Evolutionary conservation across 1,140 invertebrate genomes (phyloP).

Genomic region (Drusus annulatus): DNA sequence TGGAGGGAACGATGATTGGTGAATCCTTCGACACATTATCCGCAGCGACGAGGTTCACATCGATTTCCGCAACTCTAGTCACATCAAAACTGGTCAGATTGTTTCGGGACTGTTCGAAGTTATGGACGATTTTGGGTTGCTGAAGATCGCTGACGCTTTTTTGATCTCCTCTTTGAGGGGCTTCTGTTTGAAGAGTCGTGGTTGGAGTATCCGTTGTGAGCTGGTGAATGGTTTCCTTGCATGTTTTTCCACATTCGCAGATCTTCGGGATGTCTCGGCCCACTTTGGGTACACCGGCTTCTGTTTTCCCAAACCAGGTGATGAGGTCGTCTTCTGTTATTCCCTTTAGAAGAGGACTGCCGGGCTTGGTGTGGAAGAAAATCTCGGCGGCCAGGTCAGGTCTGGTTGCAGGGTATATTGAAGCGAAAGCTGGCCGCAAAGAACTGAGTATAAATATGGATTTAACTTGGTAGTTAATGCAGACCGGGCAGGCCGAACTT

Average conservation of each 20-base stretch:
- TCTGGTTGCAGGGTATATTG: slow-evolving; percentile 73
- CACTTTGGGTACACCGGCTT: slow-evolving; percentile 65
- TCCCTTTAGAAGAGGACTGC: slow-evolving; percentile 72
- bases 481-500: slow-evolving; percentile 73
- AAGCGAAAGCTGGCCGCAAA: slow-evolving; percentile 74
- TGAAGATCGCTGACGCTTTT: neutral
- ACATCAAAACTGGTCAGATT: neutral
- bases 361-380: slow-evolving; percentile 74
- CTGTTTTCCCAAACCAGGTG: slow-evolving; percentile 76
- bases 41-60: neutral
- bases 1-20: slow-evolving; percentile 58
- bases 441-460: slow-evolving; percentile 74
- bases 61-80: neutral
- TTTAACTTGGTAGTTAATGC: slow-evolving; percentile 73
- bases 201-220: slow-evolving; percentile 61
- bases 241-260: slow-evolving; percentile 70
- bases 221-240: slow-evolving; percentile 41
- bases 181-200: slow-evolving; percentile 8
- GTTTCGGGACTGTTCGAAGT: no score
- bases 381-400: slow-evolving; percentile 75
- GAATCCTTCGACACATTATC: slow-evolving; percentile 46
- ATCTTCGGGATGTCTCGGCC: slow-evolving; percentile 67
- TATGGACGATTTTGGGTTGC: neutral
- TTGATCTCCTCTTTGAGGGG: neutral
- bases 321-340: slow-evolving; percentile 77